Percentiles rank a stretch among this genome's conserved stretches.
phyloP scores from a whole-genome alignment of 2,888 invertebrate genomes.

The Dasysyrphus albostriatus region DNA sequence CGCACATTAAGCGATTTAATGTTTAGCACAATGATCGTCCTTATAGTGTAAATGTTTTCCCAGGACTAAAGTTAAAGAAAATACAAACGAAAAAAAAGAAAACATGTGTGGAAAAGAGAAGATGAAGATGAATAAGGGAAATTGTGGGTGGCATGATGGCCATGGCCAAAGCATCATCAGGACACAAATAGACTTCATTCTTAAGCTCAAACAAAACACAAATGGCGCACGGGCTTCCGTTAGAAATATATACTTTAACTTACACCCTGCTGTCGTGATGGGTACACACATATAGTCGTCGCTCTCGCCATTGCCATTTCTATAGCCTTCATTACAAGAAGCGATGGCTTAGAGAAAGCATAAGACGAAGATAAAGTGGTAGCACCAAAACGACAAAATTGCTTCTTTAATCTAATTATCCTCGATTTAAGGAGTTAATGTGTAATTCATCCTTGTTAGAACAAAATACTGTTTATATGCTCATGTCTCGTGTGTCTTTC shows the following conservation, averaged over 20 bases:
- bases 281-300: conserved; percentile 27
- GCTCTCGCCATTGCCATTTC: not conserved
- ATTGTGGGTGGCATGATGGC: conserved; percentile 2
- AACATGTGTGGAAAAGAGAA: conserved; percentile 7
- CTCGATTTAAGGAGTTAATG: conserved; percentile 75
- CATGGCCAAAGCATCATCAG: conserved; percentile 15
- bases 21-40: conserved; percentile 65
- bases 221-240: conserved; percentile 44
- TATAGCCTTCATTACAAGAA: conserved; percentile 28
- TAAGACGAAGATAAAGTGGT: conserved; percentile 69
- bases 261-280: conserved; percentile 5
- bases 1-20: conserved; percentile 65
- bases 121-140: conserved; percentile 1
- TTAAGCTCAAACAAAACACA: conserved; percentile 47
- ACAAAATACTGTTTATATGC: conserved; percentile 58
- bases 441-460: conserved; percentile 75
- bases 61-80: conserved; percentile 37
- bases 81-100: not conserved
- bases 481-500: conserved; percentile 41
- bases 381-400: conserved; percentile 71
- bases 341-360: conserved; percentile 16
- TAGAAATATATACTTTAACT: conserved; percentile 18
- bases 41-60: conserved; percentile 57
- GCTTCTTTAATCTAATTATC: conserved; percentile 76
- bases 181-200: conserved; percentile 43